Conservation (phyloP, 2,888 invertebrate genomes). For the Megalurothrips usitatus region DNA sequence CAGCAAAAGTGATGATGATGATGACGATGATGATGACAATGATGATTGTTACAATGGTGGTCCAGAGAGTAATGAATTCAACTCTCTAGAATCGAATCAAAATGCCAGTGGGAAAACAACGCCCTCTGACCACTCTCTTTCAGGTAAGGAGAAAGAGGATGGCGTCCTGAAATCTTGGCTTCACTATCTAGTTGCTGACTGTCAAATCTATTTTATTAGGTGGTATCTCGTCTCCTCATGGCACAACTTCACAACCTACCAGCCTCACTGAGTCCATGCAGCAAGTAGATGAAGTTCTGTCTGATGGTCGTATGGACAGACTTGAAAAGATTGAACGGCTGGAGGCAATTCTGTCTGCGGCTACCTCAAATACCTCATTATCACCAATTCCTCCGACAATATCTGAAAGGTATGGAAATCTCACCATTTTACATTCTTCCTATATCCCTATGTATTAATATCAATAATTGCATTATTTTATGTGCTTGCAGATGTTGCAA, state of each 20-base stretch:
- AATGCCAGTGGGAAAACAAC: slow-evolving; percentile 42
- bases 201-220: slow-evolving; percentile 42
- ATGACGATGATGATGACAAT: slow-evolving; percentile 68
- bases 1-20: slow-evolving; percentile 47
- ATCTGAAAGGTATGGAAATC: background rate
- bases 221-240: slow-evolving; percentile 61
- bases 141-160: slow-evolving; percentile 43
- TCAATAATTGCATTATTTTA: background rate
- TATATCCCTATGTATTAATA: background rate
- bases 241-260: slow-evolving; percentile 64
- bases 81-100: slow-evolving; percentile 2
- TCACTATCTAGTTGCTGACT: background rate
- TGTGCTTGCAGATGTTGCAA: slow-evolving; percentile 34
- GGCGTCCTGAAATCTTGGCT: slow-evolving; percentile 24
- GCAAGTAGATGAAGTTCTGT: slow-evolving; percentile 77
- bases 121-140: slow-evolving; percentile 64
- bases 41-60: slow-evolving; percentile 47
- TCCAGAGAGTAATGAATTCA: slow-evolving; percentile 7
- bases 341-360: slow-evolving; percentile 78
- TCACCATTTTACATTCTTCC: background rate
- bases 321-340: slow-evolving; percentile 80
- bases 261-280: slow-evolving; percentile 86
- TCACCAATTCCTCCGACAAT: background rate
- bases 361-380: slow-evolving; percentile 50
- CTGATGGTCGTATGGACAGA: slow-evolving; percentile 76